Conservation (phyloP, 1,140 invertebrate genomes). For the Camponotus vicinus region DNA sequence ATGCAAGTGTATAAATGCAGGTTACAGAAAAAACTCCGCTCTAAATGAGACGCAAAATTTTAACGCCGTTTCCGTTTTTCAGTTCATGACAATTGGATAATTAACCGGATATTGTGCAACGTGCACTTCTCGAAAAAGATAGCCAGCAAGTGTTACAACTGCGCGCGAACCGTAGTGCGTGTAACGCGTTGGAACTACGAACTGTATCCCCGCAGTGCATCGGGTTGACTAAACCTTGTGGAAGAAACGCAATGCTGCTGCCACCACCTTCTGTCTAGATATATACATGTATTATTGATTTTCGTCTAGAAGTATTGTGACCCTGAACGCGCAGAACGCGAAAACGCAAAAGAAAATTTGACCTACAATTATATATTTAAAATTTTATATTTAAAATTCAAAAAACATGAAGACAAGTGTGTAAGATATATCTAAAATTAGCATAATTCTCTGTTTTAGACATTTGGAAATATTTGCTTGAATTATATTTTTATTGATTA, state of each 20-base stretch:
- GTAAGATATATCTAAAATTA: not conserved
- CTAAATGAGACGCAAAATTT: not conserved
- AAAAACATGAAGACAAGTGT: not conserved
- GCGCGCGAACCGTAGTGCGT: not conserved
- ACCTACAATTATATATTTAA: not conserved
- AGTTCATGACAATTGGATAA: not conserved
- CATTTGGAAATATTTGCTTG: not conserved
- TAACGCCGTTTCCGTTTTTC: not conserved
- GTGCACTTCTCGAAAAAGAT: not conserved
- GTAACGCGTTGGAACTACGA: not conserved
- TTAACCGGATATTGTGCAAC: not conserved
- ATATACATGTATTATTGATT: slow-evolving; percentile 76
- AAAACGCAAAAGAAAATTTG: not conserved
- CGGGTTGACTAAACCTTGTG: slow-evolving; percentile 71
- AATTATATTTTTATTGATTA: not conserved
- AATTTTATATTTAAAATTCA: not conserved
- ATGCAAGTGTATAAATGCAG: not conserved
- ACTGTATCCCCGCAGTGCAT: slow-evolving; percentile 47
- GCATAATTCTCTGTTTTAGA: not conserved
- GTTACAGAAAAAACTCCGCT: not conserved
- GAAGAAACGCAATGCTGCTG: slow-evolving; percentile 63
- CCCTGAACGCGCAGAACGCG: slow-evolving; percentile 58
- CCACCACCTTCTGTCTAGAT: slow-evolving; percentile 49
- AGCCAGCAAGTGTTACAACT: not conserved
- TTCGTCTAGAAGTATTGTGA: slow-evolving; percentile 68